phyloP scores from a whole-genome alignment of 2,113 vertebrate genomes.

The rabbit (Oryctolagus cuniculus) region mOryCun1.1 NC_091432.1:207449501-207450000 shows the following conservation, averaged over 20 bases:
- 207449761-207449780: conserved; percentile 1
- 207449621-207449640: neutral
- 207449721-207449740: neutral
- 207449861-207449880: neutral
- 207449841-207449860: neutral
- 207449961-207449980: neutral
- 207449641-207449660: neutral
- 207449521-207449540: neutral
- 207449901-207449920: neutral
- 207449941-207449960: neutral
- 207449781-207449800: neutral
- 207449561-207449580: neutral
- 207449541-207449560: neutral
- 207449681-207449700: neutral
- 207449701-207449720: neutral
- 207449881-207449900: neutral
- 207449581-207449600: neutral
- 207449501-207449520: neutral
- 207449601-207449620: neutral
- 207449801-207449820: neutral
- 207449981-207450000: neutral
- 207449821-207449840: neutral
- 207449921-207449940: neutral
- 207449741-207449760: neutral
- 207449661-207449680: neutral